These are phyloP conservation scores for Tricholauxania praeusta DNA, from an alignment of 2,888 invertebrate species.

Conservation along the genomic window DNA sequence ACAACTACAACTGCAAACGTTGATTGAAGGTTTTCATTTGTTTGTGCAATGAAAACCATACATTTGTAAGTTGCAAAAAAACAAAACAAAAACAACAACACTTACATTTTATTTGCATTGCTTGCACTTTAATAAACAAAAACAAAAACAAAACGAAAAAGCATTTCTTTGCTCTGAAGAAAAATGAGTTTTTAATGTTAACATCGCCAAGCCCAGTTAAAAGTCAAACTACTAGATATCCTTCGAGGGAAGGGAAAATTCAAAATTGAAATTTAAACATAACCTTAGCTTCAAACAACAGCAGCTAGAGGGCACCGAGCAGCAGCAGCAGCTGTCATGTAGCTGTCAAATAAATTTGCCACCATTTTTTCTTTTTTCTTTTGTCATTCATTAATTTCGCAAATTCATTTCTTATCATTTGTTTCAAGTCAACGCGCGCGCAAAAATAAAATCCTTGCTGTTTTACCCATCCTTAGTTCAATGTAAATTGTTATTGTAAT, in stretches of 20 bases:
- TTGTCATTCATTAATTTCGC: slow-evolving; percentile 9
- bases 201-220: not conserved
- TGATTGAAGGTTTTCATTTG: slow-evolving; percentile 46
- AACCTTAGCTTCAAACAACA: not conserved
- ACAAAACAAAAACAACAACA: not conserved
- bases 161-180: slow-evolving; percentile 19
- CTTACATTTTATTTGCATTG: not conserved
- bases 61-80: not conserved
- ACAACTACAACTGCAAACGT: slow-evolving; percentile 32
- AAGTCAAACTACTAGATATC: not conserved
- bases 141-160: slow-evolving; percentile 28
- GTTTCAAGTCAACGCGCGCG: slow-evolving; percentile 15
- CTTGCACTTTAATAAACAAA: slow-evolving; percentile 32
- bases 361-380: not conserved
- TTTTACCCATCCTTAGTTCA: no score
- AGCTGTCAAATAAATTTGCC: slow-evolving; percentile 2
- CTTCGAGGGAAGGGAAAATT: no score
- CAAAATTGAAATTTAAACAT: not conserved
- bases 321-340: not conserved
- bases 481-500: not conserved
- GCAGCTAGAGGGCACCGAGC: not conserved
- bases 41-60: slow-evolving; percentile 3
- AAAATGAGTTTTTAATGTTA: slow-evolving; percentile 35
- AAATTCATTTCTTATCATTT: slow-evolving; percentile 25
- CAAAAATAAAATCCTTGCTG: not conserved